A percentile compares a stretch with the other conserved stretches of the same genome.
These are phyloP conservation scores for Cephus cinctus DNA, from an alignment of 1,140 invertebrate species.

Conservation along the genomic window DNA sequence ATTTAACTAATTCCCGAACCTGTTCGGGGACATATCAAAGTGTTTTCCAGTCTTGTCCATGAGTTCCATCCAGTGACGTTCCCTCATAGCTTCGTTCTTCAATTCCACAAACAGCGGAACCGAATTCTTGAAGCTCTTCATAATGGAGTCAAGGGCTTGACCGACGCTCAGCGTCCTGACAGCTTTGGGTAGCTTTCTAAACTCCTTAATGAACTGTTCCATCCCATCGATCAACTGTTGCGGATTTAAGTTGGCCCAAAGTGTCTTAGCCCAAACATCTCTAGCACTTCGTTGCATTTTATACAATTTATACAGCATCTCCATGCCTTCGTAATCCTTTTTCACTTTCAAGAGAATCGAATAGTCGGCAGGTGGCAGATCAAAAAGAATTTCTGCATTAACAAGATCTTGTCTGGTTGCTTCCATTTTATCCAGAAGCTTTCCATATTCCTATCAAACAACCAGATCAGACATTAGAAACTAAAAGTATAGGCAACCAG, in stretches of 20 bases:
- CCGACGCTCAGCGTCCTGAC: slow-evolving; percentile 63
- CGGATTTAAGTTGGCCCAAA: slow-evolving; percentile 86
- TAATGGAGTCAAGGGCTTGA: slow-evolving; percentile 69
- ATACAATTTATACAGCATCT: slow-evolving; percentile 76
- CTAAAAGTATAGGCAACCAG: slow-evolving; percentile 5
- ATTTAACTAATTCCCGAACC: slow-evolving; percentile 41
- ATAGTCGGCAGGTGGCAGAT: slow-evolving; percentile 79
- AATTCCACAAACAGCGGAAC: slow-evolving; percentile 87
- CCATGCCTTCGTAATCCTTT: slow-evolving; percentile 71
- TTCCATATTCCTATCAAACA: slow-evolving; percentile 62
- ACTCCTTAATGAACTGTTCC: slow-evolving; percentile 79
- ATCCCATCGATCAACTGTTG: slow-evolving; percentile 82
- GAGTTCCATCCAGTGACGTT: slow-evolving; percentile 84
- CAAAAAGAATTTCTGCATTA: slow-evolving; percentile 83
- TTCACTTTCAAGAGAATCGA: slow-evolving; percentile 70
- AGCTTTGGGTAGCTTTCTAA: slow-evolving; percentile 63
- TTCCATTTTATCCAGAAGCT: slow-evolving; percentile 68
- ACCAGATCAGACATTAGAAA: slow-evolving; percentile 8
- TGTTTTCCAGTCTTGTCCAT: slow-evolving; percentile 82
- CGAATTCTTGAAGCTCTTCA: slow-evolving; percentile 86
- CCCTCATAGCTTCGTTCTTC: slow-evolving; percentile 86
- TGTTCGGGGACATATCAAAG: slow-evolving; percentile 84
- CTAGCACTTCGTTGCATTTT: slow-evolving; percentile 73
- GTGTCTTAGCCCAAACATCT: slow-evolving; percentile 78
- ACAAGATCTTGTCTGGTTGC: slow-evolving; percentile 66